Evolutionary conservation across 92 coral and sea anemone genomes (phyloP).

Genomic region (Actinernus sp.): DNA sequence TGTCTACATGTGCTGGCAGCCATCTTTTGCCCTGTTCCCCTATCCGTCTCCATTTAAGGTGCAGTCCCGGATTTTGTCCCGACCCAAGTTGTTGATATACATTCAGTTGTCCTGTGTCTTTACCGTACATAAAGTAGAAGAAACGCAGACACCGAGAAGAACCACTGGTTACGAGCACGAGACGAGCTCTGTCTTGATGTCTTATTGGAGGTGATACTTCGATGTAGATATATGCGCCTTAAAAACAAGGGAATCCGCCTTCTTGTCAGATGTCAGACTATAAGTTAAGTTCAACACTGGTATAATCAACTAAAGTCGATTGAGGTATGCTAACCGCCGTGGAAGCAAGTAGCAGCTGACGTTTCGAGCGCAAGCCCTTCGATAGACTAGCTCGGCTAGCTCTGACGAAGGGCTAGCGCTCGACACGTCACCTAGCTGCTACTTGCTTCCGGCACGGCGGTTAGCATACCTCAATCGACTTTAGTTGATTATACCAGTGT

Average conservation of each 20-base stretch:
- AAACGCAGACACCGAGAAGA: conserved; percentile 61
- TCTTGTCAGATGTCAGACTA: neutral
- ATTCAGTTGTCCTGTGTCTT: conserved; percentile 56
- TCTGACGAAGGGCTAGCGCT: no score
- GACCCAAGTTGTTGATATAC: conserved; percentile 21
- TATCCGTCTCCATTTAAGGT: conserved; percentile 63
- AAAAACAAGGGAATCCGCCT: neutral
- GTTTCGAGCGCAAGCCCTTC: no score
- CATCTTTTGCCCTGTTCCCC: conserved; percentile 72
- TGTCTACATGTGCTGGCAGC: conserved; percentile 57
- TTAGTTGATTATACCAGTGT: no score
- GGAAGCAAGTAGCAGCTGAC: no score
- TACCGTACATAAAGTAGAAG: conserved; percentile 84
- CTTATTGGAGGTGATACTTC: conserved; percentile 86
- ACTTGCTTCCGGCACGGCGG: no score
- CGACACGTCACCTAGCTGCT: no score
- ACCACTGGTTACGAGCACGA: conserved; percentile 35
- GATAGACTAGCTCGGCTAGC: no score
- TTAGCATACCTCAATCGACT: no score
- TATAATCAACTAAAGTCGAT: no score
- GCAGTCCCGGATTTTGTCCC: neutral
- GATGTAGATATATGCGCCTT: conserved; percentile 85
- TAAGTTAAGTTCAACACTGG: neutral
- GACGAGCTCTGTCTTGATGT: conserved; percentile 78
- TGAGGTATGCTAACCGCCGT: no score